phyloP scores from a whole-genome alignment of 2,113 vertebrate genomes.

The Recurvirostra avosetta region DNA sequence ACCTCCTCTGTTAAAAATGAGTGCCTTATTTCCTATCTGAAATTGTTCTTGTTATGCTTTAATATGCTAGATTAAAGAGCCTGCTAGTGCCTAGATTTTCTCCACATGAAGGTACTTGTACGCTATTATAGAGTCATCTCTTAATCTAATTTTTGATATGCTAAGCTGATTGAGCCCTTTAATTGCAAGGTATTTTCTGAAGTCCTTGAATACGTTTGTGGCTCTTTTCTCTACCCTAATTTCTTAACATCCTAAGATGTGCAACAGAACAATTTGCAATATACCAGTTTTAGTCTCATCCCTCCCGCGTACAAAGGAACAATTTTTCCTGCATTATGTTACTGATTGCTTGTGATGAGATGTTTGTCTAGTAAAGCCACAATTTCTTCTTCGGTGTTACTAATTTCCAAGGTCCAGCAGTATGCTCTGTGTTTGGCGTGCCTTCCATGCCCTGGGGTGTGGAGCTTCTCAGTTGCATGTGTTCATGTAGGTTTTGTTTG shows the following conservation, averaged over 20 bases:
- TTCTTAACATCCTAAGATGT: neutral
- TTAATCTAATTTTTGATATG: slow-evolving; percentile 4
- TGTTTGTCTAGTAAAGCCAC: neutral
- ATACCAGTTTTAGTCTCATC: neutral
- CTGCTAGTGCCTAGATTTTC: neutral
- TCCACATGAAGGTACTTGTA: neutral
- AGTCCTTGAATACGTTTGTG: neutral
- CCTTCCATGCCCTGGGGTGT: neutral
- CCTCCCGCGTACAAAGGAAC: neutral
- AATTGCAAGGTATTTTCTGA: neutral
- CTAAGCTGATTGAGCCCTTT: neutral
- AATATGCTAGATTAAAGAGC: neutral
- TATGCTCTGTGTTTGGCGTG: neutral
- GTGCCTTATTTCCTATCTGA: neutral
- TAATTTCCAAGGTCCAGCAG: neutral
- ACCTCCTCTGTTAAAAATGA: neutral
- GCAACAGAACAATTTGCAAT: neutral
- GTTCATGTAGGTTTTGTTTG: neutral
- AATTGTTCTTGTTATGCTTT: neutral
- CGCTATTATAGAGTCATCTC: neutral
- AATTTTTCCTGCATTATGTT: neutral
- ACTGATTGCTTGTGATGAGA: neutral
- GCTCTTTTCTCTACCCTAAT: neutral
- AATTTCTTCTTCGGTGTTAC: neutral
- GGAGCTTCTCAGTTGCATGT: neutral